phyloP scores from a whole-genome alignment of 2,797 vertebrate genomes.

The Enteromius radiatus region DNA sequence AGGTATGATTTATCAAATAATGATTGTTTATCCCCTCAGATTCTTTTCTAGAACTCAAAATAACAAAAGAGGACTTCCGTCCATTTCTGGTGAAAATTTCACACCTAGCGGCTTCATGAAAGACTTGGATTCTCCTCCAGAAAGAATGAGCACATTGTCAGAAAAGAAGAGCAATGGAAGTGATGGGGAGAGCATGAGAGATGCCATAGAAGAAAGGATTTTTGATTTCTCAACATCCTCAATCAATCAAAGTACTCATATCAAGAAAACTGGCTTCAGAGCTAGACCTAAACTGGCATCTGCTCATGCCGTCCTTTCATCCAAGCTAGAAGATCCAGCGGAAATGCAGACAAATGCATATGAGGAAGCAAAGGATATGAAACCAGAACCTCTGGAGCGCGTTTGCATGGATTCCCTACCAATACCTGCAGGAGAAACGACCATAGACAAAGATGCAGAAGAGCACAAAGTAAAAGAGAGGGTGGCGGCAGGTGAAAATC shows the following conservation, averaged over 20 bases:
- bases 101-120: conserved; percentile 25
- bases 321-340: conserved; percentile 62
- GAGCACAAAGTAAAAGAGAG: conserved; percentile 51
- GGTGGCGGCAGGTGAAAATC: conserved; percentile 30
- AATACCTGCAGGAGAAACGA: not conserved
- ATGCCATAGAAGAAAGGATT: conserved; percentile 40
- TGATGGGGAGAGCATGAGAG: conserved; percentile 29
- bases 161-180: conserved; percentile 49
- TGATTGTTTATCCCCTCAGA: not conserved
- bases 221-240: conserved; percentile 21
- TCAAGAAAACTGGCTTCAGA: conserved; percentile 31
- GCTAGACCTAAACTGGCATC: conserved; percentile 66
- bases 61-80: not conserved
- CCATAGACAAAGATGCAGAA: not conserved
- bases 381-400: not conserved
- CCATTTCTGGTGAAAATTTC: conserved; percentile 13
- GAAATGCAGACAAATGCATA: not conserved
- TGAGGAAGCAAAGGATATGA: not conserved
- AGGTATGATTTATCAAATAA: not conserved
- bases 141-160: conserved; percentile 48
- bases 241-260: not conserved
- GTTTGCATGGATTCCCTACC: not conserved
- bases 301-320: conserved; percentile 73
- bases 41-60: not conserved
- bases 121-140: conserved; percentile 25